These are phyloP conservation scores for Athene cunicularia DNA, from an alignment of 2,113 vertebrate species.

Conservation along the genomic window DNA sequence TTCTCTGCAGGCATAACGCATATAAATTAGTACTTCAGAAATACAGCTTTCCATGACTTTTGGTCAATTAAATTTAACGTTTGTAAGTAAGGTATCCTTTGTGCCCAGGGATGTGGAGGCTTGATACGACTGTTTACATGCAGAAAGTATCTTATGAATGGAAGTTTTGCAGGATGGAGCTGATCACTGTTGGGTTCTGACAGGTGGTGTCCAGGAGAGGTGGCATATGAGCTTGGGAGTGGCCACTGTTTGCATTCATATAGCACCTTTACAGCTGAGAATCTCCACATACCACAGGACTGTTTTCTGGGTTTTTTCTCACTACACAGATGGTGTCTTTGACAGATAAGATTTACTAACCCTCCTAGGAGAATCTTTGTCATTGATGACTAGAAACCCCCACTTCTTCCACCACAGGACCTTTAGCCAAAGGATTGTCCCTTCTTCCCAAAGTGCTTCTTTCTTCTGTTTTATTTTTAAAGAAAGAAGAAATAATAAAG, in stretches of 20 bases:
- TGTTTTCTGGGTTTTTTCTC: not conserved
- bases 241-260: not conserved
- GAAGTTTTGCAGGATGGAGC: not conserved
- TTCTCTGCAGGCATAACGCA: not conserved
- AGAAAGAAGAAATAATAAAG: not conserved
- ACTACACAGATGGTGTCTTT: not conserved
- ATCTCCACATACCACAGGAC: not conserved
- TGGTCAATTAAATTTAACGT: not conserved
- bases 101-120: not conserved
- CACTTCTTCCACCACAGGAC: not conserved
- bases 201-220: not conserved
- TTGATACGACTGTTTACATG: not conserved
- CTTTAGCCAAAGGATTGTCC: not conserved
- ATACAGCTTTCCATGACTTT: not conserved
- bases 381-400: not conserved
- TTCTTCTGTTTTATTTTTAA: not conserved
- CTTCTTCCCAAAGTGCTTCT: not conserved
- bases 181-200: not conserved
- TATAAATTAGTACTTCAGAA: not conserved
- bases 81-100: not conserved
- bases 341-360: not conserved
- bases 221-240: not conserved
- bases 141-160: not conserved
- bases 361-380: not conserved
- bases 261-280: not conserved